Percentiles rank a stretch among this genome's conserved stretches.
These are phyloP conservation scores for Aphodius sticticus DNA, from an alignment of 2,888 invertebrate species.

Conservation along the genomic window DNA sequence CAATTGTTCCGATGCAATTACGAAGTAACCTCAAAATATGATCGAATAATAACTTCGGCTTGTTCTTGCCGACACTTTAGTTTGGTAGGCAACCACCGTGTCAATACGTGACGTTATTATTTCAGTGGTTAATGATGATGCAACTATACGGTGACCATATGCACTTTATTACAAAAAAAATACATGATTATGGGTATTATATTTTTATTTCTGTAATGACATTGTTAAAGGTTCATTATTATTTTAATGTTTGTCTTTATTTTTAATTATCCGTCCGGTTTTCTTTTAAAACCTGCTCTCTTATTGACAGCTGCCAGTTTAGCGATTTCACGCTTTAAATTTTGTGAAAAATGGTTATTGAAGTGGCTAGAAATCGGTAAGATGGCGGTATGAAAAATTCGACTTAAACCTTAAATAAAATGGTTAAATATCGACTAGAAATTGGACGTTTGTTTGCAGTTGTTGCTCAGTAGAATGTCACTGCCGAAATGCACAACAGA, in stretches of 20 bases:
- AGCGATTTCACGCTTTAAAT: background rate
- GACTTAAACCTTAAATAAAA: background rate
- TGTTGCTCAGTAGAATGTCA: conserved; percentile 89
- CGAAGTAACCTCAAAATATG: background rate
- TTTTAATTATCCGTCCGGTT: background rate
- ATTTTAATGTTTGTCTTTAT: too few species aligned
- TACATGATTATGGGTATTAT: too few species aligned
- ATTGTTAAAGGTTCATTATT: too few species aligned
- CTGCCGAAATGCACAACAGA: conserved; percentile 84
- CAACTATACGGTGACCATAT: background rate
- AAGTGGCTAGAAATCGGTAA: too few species aligned
- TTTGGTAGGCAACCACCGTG: background rate
- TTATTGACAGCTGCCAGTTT: background rate
- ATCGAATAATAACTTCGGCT: background rate
- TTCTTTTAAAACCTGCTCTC: background rate
- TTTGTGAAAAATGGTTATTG: too few species aligned
- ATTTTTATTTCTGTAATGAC: too few species aligned
- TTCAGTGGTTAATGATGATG: background rate
- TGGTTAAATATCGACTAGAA: conserved; percentile 35
- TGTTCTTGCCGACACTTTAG: background rate
- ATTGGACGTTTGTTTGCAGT: conserved; percentile 72
- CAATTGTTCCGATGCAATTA: background rate
- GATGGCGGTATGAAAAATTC: too few species aligned
- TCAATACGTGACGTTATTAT: background rate
- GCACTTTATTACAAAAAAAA: background rate